Conservation (phyloP, 1,140 invertebrate species). For the Cepaea nemoralis region DNA sequence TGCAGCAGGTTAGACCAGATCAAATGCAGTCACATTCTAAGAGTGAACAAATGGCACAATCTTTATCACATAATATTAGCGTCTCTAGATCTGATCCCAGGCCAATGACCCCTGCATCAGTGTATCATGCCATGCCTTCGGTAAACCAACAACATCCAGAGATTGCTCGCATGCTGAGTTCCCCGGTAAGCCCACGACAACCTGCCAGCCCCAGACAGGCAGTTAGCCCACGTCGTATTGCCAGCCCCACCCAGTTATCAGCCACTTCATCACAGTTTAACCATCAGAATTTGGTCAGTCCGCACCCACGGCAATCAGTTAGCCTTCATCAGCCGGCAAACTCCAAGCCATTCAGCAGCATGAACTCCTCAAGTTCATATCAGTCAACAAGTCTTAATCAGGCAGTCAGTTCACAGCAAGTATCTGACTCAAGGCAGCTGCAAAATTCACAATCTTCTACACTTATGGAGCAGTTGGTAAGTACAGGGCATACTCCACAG, state of each 20-base stretch:
- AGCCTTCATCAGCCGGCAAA: slow-evolving; percentile 3
- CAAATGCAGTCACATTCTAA: neutral
- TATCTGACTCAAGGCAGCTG: neutral
- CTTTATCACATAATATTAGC: neutral
- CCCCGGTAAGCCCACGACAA: slow-evolving; percentile 32
- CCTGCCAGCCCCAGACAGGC: slow-evolving; percentile 20
- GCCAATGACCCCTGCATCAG: neutral
- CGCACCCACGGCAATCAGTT: neutral
- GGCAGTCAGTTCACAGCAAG: neutral
- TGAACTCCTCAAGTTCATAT: neutral
- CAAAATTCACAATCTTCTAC: neutral
- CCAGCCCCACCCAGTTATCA: slow-evolving; percentile 12
- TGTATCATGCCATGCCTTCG: neutral
- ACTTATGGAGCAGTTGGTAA: neutral
- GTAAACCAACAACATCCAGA: slow-evolving; percentile 36
- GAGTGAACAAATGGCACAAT: neutral
- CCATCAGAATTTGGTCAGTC: neutral
- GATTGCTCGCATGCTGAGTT: slow-evolving; percentile 20
- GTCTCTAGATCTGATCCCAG: neutral
- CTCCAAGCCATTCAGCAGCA: neutral
- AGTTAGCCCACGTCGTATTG: slow-evolving; percentile 11
- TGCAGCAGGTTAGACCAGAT: neutral
- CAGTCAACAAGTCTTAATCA: neutral
- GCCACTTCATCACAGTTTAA: neutral
- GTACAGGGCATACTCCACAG: neutral